Conservation (phyloP, 2,888 invertebrate species). For the Epinotia bilunana region DNA sequence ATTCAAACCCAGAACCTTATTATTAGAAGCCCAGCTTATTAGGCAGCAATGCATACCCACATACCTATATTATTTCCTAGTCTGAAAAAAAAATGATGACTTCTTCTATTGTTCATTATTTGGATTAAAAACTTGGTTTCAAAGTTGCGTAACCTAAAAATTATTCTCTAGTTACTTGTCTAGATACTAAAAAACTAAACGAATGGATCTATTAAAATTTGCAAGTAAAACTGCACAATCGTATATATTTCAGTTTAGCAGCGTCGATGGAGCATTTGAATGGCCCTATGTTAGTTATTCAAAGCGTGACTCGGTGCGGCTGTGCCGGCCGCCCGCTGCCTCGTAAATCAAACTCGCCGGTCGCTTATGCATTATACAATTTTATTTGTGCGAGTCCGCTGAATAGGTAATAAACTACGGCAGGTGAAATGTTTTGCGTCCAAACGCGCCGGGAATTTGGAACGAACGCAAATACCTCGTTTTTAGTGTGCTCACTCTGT, state of each 20-base stretch:
- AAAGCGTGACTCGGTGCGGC: slow-evolving; percentile 68
- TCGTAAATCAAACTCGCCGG: slow-evolving; percentile 84
- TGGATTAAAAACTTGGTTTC: too few relatives aligned
- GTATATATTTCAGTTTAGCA: slow-evolving; percentile 34
- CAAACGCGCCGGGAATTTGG: slow-evolving; percentile 74
- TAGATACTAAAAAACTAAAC: background rate
- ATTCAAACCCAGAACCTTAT: too few relatives aligned
- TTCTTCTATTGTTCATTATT: too few relatives aligned
- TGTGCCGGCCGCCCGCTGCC: slow-evolving; percentile 63
- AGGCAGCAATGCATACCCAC: too few relatives aligned
- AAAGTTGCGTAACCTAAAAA: too few relatives aligned
- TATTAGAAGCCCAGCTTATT: too few relatives aligned
- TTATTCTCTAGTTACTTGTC: too few relatives aligned
- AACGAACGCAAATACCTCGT: slow-evolving; percentile 70
- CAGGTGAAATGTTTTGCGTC: slow-evolving; percentile 79
- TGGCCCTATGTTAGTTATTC: slow-evolving; percentile 82
- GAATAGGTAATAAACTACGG: slow-evolving; percentile 84
- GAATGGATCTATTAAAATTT: background rate
- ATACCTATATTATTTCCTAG: too few relatives aligned
- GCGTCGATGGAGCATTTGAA: slow-evolving; percentile 61
- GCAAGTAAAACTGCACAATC: slow-evolving; percentile 17
- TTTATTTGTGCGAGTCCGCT: slow-evolving; percentile 84
- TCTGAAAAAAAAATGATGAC: too few relatives aligned
- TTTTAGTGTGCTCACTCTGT: slow-evolving; percentile 22
- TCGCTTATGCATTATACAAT: slow-evolving; percentile 85